Conservation (phyloP, 1,140 invertebrate species). For the Wiebesia pumilae region DNA sequence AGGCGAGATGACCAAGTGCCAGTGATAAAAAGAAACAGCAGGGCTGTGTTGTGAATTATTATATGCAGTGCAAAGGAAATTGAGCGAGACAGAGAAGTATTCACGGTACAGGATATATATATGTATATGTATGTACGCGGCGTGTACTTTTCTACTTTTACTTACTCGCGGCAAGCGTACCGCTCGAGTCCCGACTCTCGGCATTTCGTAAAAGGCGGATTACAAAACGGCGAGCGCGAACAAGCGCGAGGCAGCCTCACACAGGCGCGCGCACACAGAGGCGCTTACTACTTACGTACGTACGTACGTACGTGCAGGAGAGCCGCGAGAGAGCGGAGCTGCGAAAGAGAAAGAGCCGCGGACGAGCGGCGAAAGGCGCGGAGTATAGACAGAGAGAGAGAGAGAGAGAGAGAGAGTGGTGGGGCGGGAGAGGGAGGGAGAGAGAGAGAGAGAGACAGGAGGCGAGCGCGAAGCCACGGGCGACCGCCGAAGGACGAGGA, state of each 20-base stretch:
- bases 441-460: neutral
- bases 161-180: constrained; percentile 44
- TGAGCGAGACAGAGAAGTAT: neutral
- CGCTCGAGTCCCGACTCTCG: constrained; percentile 9
- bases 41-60: neutral
- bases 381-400: neutral
- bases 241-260: neutral
- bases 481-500: constrained; percentile 37
- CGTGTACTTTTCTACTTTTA: constrained; percentile 41
- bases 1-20: constrained; percentile 8
- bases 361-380: neutral
- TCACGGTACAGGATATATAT: neutral
- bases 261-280: neutral
- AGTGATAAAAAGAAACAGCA: constrained; percentile 4
- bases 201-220: constrained; percentile 71
- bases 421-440: constrained; percentile 49
- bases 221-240: constrained; percentile 65
- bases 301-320: neutral
- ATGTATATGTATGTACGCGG: neutral
- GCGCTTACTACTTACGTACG: no score
- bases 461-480: constrained; percentile 25
- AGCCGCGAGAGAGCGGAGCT: neutral
- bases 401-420: neutral
- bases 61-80: constrained; percentile 3
- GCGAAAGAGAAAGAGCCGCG: constrained; percentile 50